Conservation (phyloP, 64 coral and sea anemone genomes). For the Platygyra sinensis region DNA sequence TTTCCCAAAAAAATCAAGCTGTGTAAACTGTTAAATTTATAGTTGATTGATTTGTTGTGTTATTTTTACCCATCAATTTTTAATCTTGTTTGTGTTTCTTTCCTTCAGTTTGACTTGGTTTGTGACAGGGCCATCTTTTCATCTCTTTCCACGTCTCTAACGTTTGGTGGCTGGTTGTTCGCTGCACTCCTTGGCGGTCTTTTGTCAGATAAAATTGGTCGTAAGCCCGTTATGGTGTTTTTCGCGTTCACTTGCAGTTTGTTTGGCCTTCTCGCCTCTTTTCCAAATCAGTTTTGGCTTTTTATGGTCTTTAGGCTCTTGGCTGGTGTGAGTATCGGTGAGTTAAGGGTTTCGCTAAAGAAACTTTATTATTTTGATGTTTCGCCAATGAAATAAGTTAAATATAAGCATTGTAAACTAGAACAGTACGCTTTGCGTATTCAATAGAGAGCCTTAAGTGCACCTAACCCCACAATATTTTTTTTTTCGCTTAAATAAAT, state of each 20-base stretch:
- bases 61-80: too few relatives aligned
- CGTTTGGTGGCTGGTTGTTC: conserved; percentile 66
- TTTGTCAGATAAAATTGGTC: conserved; percentile 76
- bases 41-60: too few relatives aligned
- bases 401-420: too few relatives aligned
- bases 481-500: too few relatives aligned
- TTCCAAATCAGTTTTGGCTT: conserved; percentile 56
- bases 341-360: background rate
- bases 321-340: conserved; percentile 53
- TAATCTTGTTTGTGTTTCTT: background rate
- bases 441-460: too few relatives aligned
- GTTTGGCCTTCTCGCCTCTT: conserved; percentile 52
- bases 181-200: conserved; percentile 37
- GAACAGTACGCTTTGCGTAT: too few relatives aligned
- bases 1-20: too few relatives aligned
- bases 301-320: conserved; percentile 60
- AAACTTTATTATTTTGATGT: too few relatives aligned
- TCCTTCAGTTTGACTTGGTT: conserved; percentile 49
- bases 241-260: conserved; percentile 21
- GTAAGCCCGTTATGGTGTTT: conserved; percentile 53
- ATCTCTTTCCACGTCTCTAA: conserved; percentile 19
- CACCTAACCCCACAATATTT: too few relatives aligned
- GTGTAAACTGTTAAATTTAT: too few relatives aligned
- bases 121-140: conserved; percentile 46
- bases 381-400: too few relatives aligned